Percentiles rank a stretch among this genome's conserved stretches.
phyloP scores from a whole-genome alignment of 37 sponge, comb jelly and placozoan genomes.

The Hexactinellida sp. region DNA sequence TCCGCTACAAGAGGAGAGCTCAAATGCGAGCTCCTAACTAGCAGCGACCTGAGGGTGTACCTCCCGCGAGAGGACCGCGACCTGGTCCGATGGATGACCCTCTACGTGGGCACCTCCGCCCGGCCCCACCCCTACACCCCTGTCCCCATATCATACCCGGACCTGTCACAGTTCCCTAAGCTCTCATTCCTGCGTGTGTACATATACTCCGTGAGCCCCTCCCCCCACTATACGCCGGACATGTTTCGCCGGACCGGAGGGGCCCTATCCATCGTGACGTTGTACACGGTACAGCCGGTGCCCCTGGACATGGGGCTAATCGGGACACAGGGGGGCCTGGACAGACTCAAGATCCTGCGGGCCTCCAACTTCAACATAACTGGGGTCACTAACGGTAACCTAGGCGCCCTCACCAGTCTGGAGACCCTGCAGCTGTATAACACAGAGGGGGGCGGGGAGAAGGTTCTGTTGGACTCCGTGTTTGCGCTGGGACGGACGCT shows the following conservation, averaged over 20 bases:
- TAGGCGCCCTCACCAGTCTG: neutral
- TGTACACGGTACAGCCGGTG: neutral
- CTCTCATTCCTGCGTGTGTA: neutral
- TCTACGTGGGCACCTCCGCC: neutral
- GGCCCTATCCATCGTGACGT: neutral
- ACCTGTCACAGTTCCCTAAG: neutral
- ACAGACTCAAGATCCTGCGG: neutral
- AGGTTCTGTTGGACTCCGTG: neutral
- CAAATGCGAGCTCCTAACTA: neutral
- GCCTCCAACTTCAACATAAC: neutral
- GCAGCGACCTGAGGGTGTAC: neutral
- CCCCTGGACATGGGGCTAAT: neutral
- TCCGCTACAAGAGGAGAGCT: neutral
- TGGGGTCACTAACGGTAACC: neutral
- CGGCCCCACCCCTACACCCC: neutral
- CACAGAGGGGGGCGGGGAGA: neutral
- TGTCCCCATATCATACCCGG: neutral
- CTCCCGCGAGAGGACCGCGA: neutral
- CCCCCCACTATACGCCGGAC: neutral
- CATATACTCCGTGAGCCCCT: neutral
- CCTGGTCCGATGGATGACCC: neutral
- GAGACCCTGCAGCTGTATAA: neutral
- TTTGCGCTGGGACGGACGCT: neutral
- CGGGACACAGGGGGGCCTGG: neutral
- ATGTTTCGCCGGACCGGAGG: neutral